These are phyloP conservation scores for Carterocephalus palaemon DNA, from an alignment of 2,888 invertebrate genomes.

Conservation along the genomic window DNA sequence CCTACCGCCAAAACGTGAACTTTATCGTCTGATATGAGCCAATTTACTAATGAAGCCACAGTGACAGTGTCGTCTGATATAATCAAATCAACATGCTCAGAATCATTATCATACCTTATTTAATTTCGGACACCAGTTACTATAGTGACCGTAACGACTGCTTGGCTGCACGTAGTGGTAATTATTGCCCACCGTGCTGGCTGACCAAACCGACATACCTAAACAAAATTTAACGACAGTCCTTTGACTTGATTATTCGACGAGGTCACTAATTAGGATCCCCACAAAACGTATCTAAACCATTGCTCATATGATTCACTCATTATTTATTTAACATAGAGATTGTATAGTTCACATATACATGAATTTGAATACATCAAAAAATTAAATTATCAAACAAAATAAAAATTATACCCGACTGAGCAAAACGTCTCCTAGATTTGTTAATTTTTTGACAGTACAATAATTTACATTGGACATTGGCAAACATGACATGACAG, in stretches of 20 bases:
- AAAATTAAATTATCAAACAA: slow-evolving; percentile 14
- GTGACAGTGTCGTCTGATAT: slow-evolving; percentile 13
- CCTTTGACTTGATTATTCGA: slow-evolving; percentile 60
- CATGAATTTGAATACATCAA: slow-evolving; percentile 12
- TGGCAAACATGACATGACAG: slow-evolving; percentile 5
- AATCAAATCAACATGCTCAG: slow-evolving; percentile 10
- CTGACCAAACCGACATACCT: slow-evolving; percentile 86
- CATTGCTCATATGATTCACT: slow-evolving; percentile 12
- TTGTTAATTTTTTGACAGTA: too few species aligned
- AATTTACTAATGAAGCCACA: slow-evolving; percentile 25
- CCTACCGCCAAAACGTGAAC: slow-evolving; percentile 11
- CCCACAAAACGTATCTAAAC: slow-evolving; percentile 2
- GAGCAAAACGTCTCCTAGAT: too few species aligned
- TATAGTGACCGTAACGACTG: slow-evolving; percentile 64
- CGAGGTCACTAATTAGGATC: slow-evolving; percentile 55
- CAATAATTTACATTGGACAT: too few species aligned
- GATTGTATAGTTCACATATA: slow-evolving; percentile 23
- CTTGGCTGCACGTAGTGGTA: slow-evolving; percentile 63
- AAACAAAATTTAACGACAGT: slow-evolving; percentile 67
- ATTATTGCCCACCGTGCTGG: slow-evolving; percentile 80
- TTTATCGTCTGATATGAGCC: slow-evolving; percentile 14
- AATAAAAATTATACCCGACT: slow-evolving; percentile 25
- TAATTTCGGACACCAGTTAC: slow-evolving; percentile 72
- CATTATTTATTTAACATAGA: slow-evolving; percentile 8
- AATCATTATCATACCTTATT: slow-evolving; percentile 63